Conservation (phyloP, 2,888 invertebrate species). For the Noctua fimbriata region DNA sequence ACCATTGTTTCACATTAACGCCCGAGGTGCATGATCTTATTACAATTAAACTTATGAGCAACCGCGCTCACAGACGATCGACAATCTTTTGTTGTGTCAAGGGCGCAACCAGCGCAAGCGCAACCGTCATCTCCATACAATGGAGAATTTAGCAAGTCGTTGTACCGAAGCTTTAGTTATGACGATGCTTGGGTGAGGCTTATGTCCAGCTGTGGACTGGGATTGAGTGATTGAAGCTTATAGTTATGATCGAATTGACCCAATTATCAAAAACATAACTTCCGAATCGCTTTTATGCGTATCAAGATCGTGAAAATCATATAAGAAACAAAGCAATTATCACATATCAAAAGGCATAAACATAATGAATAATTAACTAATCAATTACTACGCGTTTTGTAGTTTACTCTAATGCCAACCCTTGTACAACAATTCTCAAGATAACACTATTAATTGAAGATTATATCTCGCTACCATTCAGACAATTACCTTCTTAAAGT, state of each 20-base stretch:
- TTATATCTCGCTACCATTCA: slow-evolving; percentile 50
- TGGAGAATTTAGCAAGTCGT: slow-evolving; percentile 28
- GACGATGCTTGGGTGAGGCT: neutral
- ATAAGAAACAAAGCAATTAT: slow-evolving; percentile 27
- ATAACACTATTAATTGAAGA: slow-evolving; percentile 57
- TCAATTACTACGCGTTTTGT: slow-evolving; percentile 54
- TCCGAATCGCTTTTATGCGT: neutral
- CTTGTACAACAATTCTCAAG: slow-evolving; percentile 63
- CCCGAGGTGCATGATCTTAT: slow-evolving; percentile 1
- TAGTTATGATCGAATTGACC: neutral
- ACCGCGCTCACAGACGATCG: slow-evolving; percentile 16
- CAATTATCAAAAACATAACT: slow-evolving; percentile 2
- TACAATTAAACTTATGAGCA: slow-evolving; percentile 37
- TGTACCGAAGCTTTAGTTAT: neutral
- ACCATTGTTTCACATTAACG: neutral
- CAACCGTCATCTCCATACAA: slow-evolving; percentile 46
- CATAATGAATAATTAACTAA: slow-evolving; percentile 29
- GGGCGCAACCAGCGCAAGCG: slow-evolving; percentile 12
- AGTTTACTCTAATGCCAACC: slow-evolving; percentile 58
- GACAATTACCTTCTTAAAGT: slow-evolving; percentile 18
- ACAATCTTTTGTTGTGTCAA: slow-evolving; percentile 33
- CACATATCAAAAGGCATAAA: slow-evolving; percentile 12
- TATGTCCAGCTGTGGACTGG: neutral
- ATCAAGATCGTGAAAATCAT: neutral
- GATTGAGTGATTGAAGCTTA: neutral